phyloP scores from a whole-genome alignment of 2,113 vertebrate species.

The Melanerpes formicivorus region DNA sequence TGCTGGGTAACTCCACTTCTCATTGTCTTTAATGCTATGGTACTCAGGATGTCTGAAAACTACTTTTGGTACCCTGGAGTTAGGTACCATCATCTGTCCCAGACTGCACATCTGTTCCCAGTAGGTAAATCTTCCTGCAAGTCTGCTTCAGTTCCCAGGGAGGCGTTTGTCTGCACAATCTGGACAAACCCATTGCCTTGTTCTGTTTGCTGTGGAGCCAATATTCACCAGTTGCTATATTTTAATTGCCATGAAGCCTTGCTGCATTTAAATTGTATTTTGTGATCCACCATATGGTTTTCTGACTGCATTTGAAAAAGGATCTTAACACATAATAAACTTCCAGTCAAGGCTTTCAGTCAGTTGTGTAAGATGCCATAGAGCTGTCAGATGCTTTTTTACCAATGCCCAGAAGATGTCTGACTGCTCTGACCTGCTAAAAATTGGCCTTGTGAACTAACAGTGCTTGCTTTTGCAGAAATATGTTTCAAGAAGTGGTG shows the following conservation, averaged over 20 bases:
- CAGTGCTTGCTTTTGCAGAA: conserved; percentile 29
- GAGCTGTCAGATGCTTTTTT: conserved; percentile 8
- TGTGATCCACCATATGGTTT: neutral
- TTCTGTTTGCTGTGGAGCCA: neutral
- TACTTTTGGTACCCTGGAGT: neutral
- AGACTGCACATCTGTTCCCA: neutral
- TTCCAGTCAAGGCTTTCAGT: neutral
- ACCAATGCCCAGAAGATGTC: conserved; percentile 21
- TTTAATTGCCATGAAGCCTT: neutral
- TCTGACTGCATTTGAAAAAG: neutral
- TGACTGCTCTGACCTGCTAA: conserved; percentile 48
- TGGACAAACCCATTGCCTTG: neutral
- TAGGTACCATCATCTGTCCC: neutral
- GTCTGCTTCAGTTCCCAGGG: neutral
- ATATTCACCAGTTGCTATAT: neutral
- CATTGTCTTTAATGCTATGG: neutral
- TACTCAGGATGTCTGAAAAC: neutral
- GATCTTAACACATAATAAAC: conserved; percentile 12
- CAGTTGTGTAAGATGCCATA: neutral
- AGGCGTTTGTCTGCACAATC: neutral
- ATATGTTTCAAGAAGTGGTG: conserved; percentile 8
- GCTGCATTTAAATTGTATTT: neutral
- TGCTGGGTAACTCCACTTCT: neutral
- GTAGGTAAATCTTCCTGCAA: neutral
- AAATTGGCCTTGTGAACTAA: conserved; percentile 2